A percentile compares a stretch with the other conserved stretches of the same genome.
Evolutionary conservation across 2,888 invertebrate genomes (phyloP).

Genomic region (Dasypolia templi): DNA sequence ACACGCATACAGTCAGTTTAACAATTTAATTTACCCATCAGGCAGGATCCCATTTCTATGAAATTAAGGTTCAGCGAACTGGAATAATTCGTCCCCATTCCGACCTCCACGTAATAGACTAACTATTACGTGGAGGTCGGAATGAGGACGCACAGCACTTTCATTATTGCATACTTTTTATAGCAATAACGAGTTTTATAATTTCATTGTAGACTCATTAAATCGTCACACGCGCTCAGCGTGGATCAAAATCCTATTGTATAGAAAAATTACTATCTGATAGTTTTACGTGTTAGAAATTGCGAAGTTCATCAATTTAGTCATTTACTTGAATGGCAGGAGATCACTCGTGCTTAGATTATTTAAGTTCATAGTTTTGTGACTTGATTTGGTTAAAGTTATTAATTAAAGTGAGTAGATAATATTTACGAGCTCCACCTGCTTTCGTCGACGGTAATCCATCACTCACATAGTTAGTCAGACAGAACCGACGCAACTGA

Average conservation of each 20-base stretch:
- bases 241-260: constrained; percentile 20
- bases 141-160: constrained; percentile 9
- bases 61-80: constrained; percentile 24
- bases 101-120: not conserved
- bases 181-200: constrained; percentile 21
- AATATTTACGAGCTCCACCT: constrained; percentile 35
- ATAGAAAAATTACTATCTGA: constrained; percentile 26
- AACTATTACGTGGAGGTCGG: too few relatives aligned
- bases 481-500: not conserved
- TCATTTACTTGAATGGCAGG: constrained; percentile 17
- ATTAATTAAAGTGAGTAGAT: constrained; percentile 26
- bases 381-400: constrained; percentile 15
- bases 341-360: constrained; percentile 21
- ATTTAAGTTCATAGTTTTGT: constrained; percentile 7
- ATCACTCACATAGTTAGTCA: constrained; percentile 37
- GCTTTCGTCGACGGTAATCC: constrained; percentile 16
- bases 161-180: constrained; percentile 34
- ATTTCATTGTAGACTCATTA: constrained; percentile 30
- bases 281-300: constrained; percentile 27
- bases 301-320: constrained; percentile 26
- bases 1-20: constrained; percentile 10
- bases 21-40: constrained; percentile 18
- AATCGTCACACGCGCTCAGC: constrained; percentile 15
- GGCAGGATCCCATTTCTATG: not conserved
- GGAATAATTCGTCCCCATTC: constrained; percentile 8